phyloP scores from a whole-genome alignment of 2,113 vertebrate species.

The Nibea coibor region DNA sequence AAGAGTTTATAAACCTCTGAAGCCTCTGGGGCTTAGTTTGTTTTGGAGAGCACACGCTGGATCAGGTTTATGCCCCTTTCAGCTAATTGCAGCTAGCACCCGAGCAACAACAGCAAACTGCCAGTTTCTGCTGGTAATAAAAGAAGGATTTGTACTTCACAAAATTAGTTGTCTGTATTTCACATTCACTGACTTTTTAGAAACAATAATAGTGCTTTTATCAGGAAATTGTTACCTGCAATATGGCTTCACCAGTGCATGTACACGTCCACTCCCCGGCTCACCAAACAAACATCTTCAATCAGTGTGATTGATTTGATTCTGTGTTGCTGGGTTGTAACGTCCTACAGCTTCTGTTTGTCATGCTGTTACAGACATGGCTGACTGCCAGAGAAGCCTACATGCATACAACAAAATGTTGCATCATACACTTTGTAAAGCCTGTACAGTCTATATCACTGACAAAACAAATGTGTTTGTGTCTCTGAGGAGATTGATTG shows the following conservation, averaged over 20 bases:
- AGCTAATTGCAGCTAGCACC: not conserved
- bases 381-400: not conserved
- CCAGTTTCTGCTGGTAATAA: not conserved
- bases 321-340: slow-evolving; percentile 40
- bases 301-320: slow-evolving; percentile 30
- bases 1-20: not conserved
- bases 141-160: not conserved
- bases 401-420: not conserved
- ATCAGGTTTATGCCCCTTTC: not conserved
- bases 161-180: not conserved
- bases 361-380: not conserved
- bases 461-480: not conserved
- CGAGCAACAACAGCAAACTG: not conserved
- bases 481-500: not conserved
- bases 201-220: slow-evolving; percentile 20
- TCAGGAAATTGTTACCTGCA: not conserved
- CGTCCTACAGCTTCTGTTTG: not conserved
- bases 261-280: not conserved
- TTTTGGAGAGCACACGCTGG: not conserved
- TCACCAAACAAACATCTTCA: not conserved
- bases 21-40: not conserved
- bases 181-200: not conserved
- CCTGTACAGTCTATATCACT: not conserved
- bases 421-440: not conserved
- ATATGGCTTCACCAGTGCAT: not conserved